A percentile compares a stretch with the other conserved stretches of the same genome.
Evolutionary conservation across 2,888 invertebrate genomes (phyloP).

Genomic region (Helicoverpa assulta): DNA sequence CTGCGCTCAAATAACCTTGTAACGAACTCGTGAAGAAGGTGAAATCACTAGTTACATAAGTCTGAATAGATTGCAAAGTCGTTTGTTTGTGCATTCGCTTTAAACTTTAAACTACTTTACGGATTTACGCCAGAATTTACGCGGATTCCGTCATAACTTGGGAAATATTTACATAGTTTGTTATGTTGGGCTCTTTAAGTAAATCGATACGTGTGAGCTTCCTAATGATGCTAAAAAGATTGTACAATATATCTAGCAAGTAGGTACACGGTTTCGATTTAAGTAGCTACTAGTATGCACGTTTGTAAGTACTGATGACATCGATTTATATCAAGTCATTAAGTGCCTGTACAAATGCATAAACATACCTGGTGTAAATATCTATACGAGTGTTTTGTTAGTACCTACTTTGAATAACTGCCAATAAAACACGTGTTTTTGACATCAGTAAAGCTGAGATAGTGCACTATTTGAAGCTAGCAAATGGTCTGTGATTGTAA

Average conservation of each 20-base stretch:
- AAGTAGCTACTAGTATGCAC: no score
- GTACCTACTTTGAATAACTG: slow-evolving; percentile 77
- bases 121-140: background rate
- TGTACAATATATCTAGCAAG: no score
- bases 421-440: slow-evolving; percentile 78
- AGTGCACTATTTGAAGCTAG: slow-evolving; percentile 42
- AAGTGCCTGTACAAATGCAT: slow-evolving; percentile 19
- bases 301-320: background rate
- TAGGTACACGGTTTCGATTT: no score
- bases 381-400: slow-evolving; percentile 10
- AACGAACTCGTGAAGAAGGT: slow-evolving; percentile 16
- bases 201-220: no score
- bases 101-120: background rate
- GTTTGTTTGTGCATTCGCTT: background rate
- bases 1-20: slow-evolving; percentile 28
- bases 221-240: no score
- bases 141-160: background rate
- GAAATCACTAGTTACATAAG: slow-evolving; percentile 9
- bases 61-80: background rate
- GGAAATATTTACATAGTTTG: background rate
- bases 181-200: background rate
- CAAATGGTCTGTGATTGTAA: slow-evolving; percentile 61
- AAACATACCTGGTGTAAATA: slow-evolving; percentile 12
- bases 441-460: slow-evolving; percentile 58
- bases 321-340: slow-evolving; percentile 15